Conservation (phyloP, 1,140 invertebrate genomes). For the Drosophila kanapiae region DNA sequence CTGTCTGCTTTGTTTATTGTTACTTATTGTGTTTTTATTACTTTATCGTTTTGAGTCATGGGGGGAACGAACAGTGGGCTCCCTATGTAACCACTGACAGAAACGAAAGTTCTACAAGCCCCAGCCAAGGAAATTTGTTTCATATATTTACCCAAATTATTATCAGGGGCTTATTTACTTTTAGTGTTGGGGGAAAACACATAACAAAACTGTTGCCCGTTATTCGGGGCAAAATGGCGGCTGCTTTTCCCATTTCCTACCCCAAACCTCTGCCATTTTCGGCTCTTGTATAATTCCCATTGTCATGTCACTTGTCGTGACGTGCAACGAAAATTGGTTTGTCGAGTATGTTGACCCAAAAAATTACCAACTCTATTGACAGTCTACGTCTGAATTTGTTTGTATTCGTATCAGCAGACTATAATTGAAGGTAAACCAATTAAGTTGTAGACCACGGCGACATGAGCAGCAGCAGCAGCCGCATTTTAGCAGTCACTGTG, state of each 20-base stretch:
- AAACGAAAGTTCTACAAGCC: conserved; percentile 18
- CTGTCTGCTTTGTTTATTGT: conserved; percentile 55
- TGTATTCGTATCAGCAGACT: conserved; percentile 19
- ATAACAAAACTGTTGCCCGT: conserved; percentile 50
- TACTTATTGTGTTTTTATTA: conserved; percentile 23
- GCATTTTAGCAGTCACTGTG: conserved; percentile 28
- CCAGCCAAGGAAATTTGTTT: not conserved
- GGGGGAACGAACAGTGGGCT: conserved; percentile 20
- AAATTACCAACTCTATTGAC: conserved; percentile 42
- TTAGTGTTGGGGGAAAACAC: not conserved
- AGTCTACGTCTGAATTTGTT: conserved; percentile 36
- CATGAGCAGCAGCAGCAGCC: not conserved
- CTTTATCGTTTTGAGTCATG: conserved; percentile 55
- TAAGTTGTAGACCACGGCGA: conserved; percentile 19
- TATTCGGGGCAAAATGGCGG: conserved; percentile 26
- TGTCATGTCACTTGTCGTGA: conserved; percentile 41
- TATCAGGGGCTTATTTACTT: conserved; percentile 9
- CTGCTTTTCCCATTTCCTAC: conserved; percentile 4
- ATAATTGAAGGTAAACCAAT: conserved; percentile 42
- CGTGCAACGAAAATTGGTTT: conserved; percentile 31
- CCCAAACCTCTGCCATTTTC: not conserved
- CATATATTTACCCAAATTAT: conserved; percentile 27
- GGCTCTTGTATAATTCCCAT: conserved; percentile 7
- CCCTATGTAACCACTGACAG: not conserved
- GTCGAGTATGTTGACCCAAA: conserved; percentile 62